Percentiles rank a stretch among this genome's conserved stretches.
phyloP scores from a whole-genome alignment of 2,797 vertebrate genomes.

The Enteromius argenteus region DNA sequence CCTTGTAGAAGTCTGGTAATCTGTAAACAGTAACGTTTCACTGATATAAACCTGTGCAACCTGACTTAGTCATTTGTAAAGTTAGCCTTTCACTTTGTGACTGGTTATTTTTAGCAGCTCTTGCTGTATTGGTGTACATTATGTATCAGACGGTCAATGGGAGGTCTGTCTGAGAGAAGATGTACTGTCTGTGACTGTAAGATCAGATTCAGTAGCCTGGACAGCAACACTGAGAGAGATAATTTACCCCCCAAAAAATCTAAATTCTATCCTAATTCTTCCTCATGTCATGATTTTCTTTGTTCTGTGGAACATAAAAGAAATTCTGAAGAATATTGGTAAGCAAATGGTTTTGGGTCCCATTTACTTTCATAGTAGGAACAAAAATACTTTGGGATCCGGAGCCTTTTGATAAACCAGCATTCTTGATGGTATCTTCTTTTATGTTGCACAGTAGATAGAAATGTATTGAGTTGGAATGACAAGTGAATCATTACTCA shows the following conservation, averaged over 20 bases:
- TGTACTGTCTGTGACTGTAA: conserved; percentile 38
- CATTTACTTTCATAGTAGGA: background rate
- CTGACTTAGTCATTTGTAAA: background rate
- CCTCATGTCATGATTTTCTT: background rate
- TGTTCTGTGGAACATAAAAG: background rate
- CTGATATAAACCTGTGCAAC: background rate
- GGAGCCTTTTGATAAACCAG: too few relatives aligned
- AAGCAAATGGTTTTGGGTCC: background rate
- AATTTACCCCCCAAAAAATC: background rate
- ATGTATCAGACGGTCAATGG: conserved; percentile 48
- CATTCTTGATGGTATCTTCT: background rate
- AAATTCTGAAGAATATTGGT: background rate
- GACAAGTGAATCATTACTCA: background rate
- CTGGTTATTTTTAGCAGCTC: background rate
- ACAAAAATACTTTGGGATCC: background rate
- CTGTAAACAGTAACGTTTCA: background rate
- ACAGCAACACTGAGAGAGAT: background rate
- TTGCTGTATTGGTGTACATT: conserved; percentile 7
- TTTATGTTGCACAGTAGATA: background rate
- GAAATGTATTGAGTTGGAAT: background rate
- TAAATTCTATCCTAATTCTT: background rate
- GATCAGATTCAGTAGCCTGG: conserved; percentile 37
- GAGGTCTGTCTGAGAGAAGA: conserved; percentile 16
- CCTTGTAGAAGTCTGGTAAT: background rate
- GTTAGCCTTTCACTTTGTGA: background rate